Percentiles rank a stretch among this genome's conserved stretches.
Conservation (phyloP, 2,888 invertebrate species). For the Catocala nupta region DNA sequence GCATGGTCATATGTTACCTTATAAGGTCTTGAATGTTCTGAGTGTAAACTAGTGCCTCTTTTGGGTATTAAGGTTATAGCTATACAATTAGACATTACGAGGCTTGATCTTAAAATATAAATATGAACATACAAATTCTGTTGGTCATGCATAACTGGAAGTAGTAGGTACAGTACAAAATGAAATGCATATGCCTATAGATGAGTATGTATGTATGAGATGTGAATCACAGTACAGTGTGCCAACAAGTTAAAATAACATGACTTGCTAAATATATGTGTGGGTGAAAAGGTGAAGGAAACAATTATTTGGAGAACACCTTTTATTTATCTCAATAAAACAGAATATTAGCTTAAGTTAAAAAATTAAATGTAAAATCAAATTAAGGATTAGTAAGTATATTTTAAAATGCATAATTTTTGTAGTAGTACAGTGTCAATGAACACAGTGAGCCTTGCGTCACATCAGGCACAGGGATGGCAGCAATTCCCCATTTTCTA, state of each 20-base stretch:
- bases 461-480: constrained; percentile 43
- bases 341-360: constrained; percentile 84
- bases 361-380: constrained; percentile 72
- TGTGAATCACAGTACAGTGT: constrained; percentile 55
- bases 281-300: constrained; percentile 68
- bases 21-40: background rate
- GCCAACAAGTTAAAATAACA: constrained; percentile 75
- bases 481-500: constrained; percentile 65
- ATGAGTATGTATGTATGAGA: constrained; percentile 25
- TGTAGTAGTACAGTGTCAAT: constrained; percentile 49
- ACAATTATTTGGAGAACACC: constrained; percentile 78
- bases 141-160: too few relatives aligned
- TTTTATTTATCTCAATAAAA: constrained; percentile 85
- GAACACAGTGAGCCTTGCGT: constrained; percentile 35
- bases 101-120: too few relatives aligned
- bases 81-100: too few relatives aligned
- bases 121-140: too few relatives aligned
- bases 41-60: background rate
- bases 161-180: background rate
- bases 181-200: constrained; percentile 8
- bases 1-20: background rate
- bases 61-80: background rate
- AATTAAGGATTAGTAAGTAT: constrained; percentile 73
- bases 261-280: constrained; percentile 72
- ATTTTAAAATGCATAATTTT: constrained; percentile 68